Evolutionary conservation across 2,113 vertebrate genomes (phyloP).

Genomic region (Salvator merianae): DNA sequence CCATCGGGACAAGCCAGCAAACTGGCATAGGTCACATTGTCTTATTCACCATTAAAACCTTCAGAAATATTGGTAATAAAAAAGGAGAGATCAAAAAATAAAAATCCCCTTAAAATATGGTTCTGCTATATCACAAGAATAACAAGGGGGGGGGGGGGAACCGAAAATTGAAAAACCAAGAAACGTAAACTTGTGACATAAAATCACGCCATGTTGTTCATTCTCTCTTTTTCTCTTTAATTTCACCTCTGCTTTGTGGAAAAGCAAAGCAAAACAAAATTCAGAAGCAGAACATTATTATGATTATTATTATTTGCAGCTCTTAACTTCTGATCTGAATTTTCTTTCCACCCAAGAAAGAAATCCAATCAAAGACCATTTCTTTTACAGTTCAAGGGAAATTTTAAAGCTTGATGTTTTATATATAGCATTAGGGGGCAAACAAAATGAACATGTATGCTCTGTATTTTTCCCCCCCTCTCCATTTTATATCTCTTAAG

Average conservation of each 20-base stretch:
- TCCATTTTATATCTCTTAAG: slow-evolving; percentile 76
- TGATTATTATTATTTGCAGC: slow-evolving; percentile 56
- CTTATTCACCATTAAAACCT: slow-evolving; percentile 75
- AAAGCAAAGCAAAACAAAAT: slow-evolving; percentile 73
- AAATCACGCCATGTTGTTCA: slow-evolving; percentile 66
- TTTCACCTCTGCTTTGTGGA: slow-evolving; percentile 81
- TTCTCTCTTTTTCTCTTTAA: slow-evolving; percentile 71
- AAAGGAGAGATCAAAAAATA: slow-evolving; percentile 66
- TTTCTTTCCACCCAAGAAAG: slow-evolving; percentile 86
- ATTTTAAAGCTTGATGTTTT: slow-evolving; percentile 78
- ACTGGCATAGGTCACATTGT: slow-evolving; percentile 72
- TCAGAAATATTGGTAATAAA: not conserved
- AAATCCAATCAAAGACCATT: slow-evolving; percentile 78
- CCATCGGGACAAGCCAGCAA: slow-evolving; percentile 78
- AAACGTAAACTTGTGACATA: slow-evolving; percentile 67
- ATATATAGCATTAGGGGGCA: slow-evolving; percentile 64
- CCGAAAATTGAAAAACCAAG: slow-evolving; percentile 12
- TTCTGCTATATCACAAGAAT: slow-evolving; percentile 70
- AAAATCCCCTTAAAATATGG: slow-evolving; percentile 57
- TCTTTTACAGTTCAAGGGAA: slow-evolving; percentile 79
- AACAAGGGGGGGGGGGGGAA: slow-evolving; percentile 53
- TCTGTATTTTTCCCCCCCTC: slow-evolving; percentile 75
- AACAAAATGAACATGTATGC: slow-evolving; percentile 70
- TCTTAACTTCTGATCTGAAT: slow-evolving; percentile 78
- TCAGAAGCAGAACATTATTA: slow-evolving; percentile 11